A percentile compares a stretch with the other conserved stretches of the same genome.
phyloP scores from a whole-genome alignment of 2,888 invertebrate species.

The Pherbina coryleti region DNA sequence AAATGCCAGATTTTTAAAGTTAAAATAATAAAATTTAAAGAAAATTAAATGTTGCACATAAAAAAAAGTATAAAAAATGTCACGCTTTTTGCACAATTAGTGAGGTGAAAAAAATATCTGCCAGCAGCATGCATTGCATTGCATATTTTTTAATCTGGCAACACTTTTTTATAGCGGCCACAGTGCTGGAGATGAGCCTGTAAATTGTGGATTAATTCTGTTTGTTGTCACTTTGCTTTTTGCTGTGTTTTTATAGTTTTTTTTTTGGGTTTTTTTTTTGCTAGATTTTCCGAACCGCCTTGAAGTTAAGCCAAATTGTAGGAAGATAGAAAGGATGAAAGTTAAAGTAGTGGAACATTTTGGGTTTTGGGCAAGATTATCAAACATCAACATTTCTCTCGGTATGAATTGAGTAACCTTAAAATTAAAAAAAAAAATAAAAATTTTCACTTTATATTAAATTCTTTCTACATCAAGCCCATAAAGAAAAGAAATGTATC shows the following conservation, averaged over 20 bases:
- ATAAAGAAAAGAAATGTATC: too few species aligned
- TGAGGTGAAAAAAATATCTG: constrained; percentile 5
- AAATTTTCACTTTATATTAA: too few species aligned
- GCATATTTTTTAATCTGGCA: not conserved
- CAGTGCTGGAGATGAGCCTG: not conserved
- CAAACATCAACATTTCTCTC: too few species aligned
- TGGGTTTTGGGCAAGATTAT: not conserved
- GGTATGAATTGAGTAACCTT: too few species aligned
- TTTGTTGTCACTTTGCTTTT: not conserved
- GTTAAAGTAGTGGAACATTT: not conserved
- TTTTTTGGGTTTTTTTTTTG: not conserved
- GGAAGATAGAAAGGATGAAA: not conserved
- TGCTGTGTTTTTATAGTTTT: not conserved
- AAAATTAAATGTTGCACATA: not conserved
- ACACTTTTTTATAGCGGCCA: not conserved
- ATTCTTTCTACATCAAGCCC: too few species aligned
- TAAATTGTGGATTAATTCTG: constrained; percentile 21
- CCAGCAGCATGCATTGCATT: not conserved
- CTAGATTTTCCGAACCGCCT: not conserved
- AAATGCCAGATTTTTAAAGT: not conserved
- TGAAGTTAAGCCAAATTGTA: not conserved
- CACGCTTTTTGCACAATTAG: constrained; percentile 21
- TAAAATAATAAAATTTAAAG: not conserved
- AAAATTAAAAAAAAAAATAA: not conserved
- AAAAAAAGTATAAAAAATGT: constrained; percentile 1